phyloP scores from a whole-genome alignment of 2,888 invertebrate species.

The Drosophila falleni region DNA sequence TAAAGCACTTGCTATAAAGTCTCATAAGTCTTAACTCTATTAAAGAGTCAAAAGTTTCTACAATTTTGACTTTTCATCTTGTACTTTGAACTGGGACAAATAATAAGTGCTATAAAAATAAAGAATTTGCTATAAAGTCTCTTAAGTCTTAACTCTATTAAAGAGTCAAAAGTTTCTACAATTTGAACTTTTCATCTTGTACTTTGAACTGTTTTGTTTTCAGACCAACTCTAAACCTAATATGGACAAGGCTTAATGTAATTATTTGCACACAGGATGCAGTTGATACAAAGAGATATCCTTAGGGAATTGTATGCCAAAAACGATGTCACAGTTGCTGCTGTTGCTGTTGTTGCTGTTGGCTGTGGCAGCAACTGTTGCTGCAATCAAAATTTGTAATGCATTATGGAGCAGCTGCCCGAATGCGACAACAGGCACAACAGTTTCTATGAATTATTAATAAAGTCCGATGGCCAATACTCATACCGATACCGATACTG shows the following conservation, averaged over 20 bases:
- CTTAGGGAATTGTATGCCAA: constrained; percentile 5
- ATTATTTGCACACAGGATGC: constrained; percentile 32
- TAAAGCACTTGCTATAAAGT: not conserved
- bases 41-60: not conserved
- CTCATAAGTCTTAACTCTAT: not conserved
- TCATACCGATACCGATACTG: constrained; percentile 15
- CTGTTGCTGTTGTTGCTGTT: constrained; percentile 18
- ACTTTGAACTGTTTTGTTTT: constrained; percentile 1
- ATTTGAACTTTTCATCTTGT: not conserved
- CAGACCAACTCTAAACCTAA: constrained; percentile 34
- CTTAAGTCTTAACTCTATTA: not conserved
- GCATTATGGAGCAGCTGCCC: constrained; percentile 68
- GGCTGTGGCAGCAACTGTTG: constrained; percentile 17
- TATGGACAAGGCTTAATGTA: constrained; percentile 45
- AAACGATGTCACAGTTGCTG: constrained; percentile 4
- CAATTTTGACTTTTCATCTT: not conserved
- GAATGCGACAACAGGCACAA: constrained; percentile 31
- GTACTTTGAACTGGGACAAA: constrained; percentile 6
- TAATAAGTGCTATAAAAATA: too few relatives aligned
- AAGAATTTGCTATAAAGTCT: not conserved
- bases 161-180: not conserved
- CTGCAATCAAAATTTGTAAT: constrained; percentile 68
- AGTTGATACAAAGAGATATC: not conserved
- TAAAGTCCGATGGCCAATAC: constrained; percentile 39
- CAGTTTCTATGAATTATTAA: constrained; percentile 73